A percentile compares a stretch with the other conserved stretches of the same genome.
Conservation (phyloP, 2,113 vertebrate species). For the Oryzias melastigma region DNA sequence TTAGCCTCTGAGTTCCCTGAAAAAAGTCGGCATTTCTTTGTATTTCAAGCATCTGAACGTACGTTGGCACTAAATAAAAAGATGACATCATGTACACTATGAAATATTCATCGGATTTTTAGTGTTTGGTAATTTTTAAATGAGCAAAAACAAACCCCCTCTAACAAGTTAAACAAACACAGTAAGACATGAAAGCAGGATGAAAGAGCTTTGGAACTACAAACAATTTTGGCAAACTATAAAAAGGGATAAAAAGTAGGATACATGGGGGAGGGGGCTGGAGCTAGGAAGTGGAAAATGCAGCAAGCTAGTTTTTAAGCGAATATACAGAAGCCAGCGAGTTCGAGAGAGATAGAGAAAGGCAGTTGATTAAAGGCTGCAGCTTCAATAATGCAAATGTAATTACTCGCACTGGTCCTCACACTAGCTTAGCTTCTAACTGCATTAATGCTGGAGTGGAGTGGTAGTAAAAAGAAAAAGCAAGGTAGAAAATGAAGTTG, state of each 20-base stretch:
- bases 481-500: conserved; percentile 4
- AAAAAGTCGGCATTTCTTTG: too few relatives aligned
- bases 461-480: conserved; percentile 11
- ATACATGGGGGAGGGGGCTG: neutral
- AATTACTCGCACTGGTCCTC: conserved; percentile 68
- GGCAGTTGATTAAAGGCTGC: conserved; percentile 69
- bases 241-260: neutral
- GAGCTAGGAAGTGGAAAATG: neutral
- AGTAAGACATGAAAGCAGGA: too few relatives aligned
- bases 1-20: too few relatives aligned
- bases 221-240: neutral
- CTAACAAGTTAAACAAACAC: too few relatives aligned
- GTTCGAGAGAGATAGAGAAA: conserved; percentile 12
- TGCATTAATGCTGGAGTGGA: conserved; percentile 45
- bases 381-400: conserved; percentile 79
- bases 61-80: too few relatives aligned
- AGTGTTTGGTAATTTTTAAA: too few relatives aligned
- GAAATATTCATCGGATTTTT: too few relatives aligned
- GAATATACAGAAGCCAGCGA: conserved; percentile 9
- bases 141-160: too few relatives aligned
- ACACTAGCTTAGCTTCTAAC: conserved; percentile 61
- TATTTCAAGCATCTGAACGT: too few relatives aligned
- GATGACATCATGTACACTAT: too few relatives aligned
- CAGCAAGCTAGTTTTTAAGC: neutral
- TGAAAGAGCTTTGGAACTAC: conserved; percentile 32